Base-by-base conservation (phyloP, 2,113 vertebrate species). In the Aspidoscelis tigris region DNA sequence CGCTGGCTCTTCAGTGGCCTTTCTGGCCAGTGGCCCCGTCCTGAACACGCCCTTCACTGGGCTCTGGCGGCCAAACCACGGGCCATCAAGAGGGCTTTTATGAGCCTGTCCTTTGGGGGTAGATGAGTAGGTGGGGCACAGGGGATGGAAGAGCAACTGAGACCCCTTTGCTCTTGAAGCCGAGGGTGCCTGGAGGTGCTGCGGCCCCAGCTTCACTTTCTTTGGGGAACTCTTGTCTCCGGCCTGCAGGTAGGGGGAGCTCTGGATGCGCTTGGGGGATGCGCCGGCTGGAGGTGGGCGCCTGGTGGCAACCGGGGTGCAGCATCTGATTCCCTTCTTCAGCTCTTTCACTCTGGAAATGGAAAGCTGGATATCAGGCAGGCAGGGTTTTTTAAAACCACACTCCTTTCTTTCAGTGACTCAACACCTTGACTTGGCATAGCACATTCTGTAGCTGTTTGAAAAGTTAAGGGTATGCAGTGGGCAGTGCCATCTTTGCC, bases 311-410 rank as follows among this genome's bases (percentile, higher is more conserved):
- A 90, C 81, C 77, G 93, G 87, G 5, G 86, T 73, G 9, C 91
- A 88, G 84, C 76, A 93, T 58, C 91, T 96, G 24, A 95, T 87
- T 65, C 96, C 95, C 92, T 94, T 96, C 89, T 94, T 98, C 85
- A 98, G 89, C 86, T 98, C 98, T 88, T 98, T 99, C 58, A 99
- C 98, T 89, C 98, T 99, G 85, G 82, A 89, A 94, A 94, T 5
- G 58, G 93, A 9, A 41, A 47, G 79, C 8, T 82, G 65, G 33
- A 88, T 61, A 47, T 90, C 82, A 94, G 70, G 75, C 85, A 8
- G 82, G 74, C 21, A 41, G 41, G 86, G 11, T 55, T 22, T 79
- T 85, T 72, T 69, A 85, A 24, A 66, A 18, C 66, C 82, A 76
- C 1, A 39, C 72, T 71, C 16, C 68, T 11, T 8, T 2, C 72